A percentile compares a stretch with the other conserved stretches of the same genome.
These are phyloP conservation scores for Mus caroli DNA, from an alignment of 2,797 vertebrate species.

Conservation along the genomic window DNA sequence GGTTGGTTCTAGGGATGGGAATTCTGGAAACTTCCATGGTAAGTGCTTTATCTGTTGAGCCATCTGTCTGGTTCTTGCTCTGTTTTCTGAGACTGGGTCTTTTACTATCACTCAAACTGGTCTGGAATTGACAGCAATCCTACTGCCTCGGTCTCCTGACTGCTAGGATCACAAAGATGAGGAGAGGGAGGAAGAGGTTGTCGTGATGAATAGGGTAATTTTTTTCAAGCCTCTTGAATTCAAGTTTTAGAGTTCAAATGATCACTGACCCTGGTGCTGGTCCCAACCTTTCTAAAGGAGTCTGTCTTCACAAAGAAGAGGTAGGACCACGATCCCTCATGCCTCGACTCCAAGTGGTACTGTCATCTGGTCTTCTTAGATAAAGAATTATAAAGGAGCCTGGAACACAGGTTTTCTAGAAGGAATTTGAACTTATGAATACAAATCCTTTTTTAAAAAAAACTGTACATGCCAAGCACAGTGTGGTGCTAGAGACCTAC, in stretches of 20 bases:
- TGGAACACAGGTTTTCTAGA: neutral
- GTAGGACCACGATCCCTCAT: neutral
- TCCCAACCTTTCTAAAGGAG: neutral
- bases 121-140: neutral
- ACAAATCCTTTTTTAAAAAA: neutral
- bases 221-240: conserved; percentile 35
- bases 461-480: neutral
- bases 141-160: neutral
- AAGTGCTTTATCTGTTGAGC: neutral
- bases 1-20: neutral
- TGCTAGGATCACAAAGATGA: neutral
- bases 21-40: neutral
- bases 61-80: neutral
- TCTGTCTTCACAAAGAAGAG: neutral
- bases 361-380: conserved; percentile 27
- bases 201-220: neutral
- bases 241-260: neutral
- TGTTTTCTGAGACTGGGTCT: neutral
- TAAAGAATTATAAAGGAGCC: conserved; percentile 16
- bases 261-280: neutral
- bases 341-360: neutral
- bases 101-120: neutral
- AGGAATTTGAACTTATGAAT: neutral
- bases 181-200: neutral
- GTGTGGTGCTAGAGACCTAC: neutral